A percentile compares a stretch with the other conserved stretches of the same genome.
These are phyloP conservation scores for Macaca mulatta DNA, from an alignment of 2,113 vertebrate genomes.

Conservation along the genomic window DNA sequence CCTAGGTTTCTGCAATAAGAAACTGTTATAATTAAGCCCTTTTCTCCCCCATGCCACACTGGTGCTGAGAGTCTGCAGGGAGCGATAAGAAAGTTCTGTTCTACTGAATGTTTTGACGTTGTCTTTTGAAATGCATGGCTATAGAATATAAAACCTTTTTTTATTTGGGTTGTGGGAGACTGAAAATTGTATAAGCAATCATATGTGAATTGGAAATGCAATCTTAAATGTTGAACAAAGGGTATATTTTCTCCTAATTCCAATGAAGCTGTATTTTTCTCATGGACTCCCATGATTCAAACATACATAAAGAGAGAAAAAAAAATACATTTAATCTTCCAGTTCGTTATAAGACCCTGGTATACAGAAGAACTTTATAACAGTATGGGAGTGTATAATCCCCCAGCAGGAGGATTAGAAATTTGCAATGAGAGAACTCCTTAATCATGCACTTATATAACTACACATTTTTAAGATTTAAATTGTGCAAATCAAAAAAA, in stretches of 20 bases:
- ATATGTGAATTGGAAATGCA: conserved; percentile 56
- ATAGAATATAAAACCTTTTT: conserved; percentile 65
- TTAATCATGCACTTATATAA: conserved; percentile 72
- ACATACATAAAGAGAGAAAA: conserved; percentile 43
- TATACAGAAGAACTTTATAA: conserved; percentile 59
- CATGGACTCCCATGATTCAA: conserved; percentile 57
- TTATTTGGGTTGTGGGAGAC: conserved; percentile 50
- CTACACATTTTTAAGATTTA: conserved; percentile 63
- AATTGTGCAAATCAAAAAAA: conserved; percentile 62
- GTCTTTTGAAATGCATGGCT: conserved; percentile 71
- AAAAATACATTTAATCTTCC: conserved; percentile 31
- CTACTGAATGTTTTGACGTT: conserved; percentile 70
- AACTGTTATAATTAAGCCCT: conserved; percentile 60
- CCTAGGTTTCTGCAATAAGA: conserved; percentile 42
- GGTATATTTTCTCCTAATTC: conserved; percentile 58
- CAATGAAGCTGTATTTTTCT: conserved; percentile 53
- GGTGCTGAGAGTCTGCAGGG: conserved; percentile 71
- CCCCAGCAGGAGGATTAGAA: conserved; percentile 72
- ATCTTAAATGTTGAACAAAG: conserved; percentile 58
- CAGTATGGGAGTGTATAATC: conserved; percentile 68
- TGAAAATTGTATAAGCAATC: conserved; percentile 72
- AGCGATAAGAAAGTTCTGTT: conserved; percentile 81
- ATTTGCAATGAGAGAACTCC: conserved; percentile 64
- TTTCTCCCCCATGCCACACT: conserved; percentile 32
- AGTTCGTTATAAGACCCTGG: conserved; percentile 62